Conservation (phyloP, 2,113 vertebrate species). For the Hydrolagus affinis region DNA sequence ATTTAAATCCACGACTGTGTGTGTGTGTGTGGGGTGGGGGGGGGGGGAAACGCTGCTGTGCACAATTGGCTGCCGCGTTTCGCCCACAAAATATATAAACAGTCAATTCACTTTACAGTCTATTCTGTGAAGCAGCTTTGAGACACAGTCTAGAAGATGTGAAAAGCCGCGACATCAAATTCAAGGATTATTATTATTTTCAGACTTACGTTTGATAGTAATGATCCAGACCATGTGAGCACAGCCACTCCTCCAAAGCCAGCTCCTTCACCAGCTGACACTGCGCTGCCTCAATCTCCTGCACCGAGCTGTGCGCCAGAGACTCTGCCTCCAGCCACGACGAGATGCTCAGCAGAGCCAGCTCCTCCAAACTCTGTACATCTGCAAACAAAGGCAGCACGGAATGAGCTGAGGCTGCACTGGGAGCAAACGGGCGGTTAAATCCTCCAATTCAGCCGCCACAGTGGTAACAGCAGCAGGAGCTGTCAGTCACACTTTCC, state of each 20-base stretch:
- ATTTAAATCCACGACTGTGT: too few species aligned
- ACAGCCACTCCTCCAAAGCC: slow-evolving; percentile 70
- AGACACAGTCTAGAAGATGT: too few species aligned
- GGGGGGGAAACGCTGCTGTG: too few species aligned
- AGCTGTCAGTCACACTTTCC: too few species aligned
- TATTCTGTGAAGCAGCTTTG: too few species aligned
- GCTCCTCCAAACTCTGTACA: slow-evolving; percentile 65
- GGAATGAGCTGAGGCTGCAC: background rate
- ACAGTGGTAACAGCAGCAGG: too few species aligned
- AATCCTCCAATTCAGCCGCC: background rate
- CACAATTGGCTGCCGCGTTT: too few species aligned
- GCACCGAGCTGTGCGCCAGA: slow-evolving; percentile 53
- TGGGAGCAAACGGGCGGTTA: background rate
- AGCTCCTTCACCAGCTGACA: slow-evolving; percentile 61
- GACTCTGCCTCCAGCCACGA: slow-evolving; percentile 61
- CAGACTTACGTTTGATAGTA: slow-evolving; percentile 60
- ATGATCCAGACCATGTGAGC: slow-evolving; percentile 61
- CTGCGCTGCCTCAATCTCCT: slow-evolving; percentile 57
- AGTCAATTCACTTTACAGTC: too few species aligned
- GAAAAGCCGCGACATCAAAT: too few species aligned
- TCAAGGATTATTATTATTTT: too few species aligned
- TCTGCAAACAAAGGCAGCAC: slow-evolving; percentile 44
- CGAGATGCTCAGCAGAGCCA: slow-evolving; percentile 59
- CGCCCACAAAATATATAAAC: too few species aligned
- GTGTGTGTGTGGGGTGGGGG: too few species aligned